phyloP scores from a whole-genome alignment of 2,113 vertebrate species.

The Andinoacara biseriatus region DNA sequence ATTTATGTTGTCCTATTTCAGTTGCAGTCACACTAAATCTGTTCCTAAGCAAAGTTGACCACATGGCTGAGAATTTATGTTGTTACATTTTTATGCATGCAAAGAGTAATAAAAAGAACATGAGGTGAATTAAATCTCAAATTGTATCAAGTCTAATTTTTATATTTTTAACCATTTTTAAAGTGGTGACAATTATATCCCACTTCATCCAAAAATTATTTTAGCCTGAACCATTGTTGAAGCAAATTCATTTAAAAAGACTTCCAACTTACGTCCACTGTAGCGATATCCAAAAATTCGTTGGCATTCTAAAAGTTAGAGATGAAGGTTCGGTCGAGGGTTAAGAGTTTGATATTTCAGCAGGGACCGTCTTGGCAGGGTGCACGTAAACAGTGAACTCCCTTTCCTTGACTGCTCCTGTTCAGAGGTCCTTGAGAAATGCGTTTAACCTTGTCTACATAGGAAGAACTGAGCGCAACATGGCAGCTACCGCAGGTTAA shows the following conservation, averaged over 20 bases:
- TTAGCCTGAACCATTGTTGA: background rate
- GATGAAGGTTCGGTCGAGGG: background rate
- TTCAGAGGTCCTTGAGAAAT: slow-evolving; percentile 14
- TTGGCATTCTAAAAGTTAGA: background rate
- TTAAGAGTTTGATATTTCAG: background rate
- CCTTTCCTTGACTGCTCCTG: background rate
- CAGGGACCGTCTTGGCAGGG: background rate
- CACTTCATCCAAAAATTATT: background rate
- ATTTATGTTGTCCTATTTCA: background rate
- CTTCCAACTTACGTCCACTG: background rate
- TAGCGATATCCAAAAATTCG: background rate
- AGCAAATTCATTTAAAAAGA: background rate
- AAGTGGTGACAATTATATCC: background rate
- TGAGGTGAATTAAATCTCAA: background rate
- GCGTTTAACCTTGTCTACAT: background rate
- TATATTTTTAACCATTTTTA: background rate
- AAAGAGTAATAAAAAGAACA: background rate
- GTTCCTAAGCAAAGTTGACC: background rate
- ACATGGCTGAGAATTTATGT: background rate
- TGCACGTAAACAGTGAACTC: background rate
- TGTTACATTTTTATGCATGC: background rate
- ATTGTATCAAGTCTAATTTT: background rate
- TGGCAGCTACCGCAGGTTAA: background rate
- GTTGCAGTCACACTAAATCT: background rate
- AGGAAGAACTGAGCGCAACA: background rate